phyloP scores from a whole-genome alignment of 1,140 invertebrate species.

The Lamellibrachia luymesi region DNA sequence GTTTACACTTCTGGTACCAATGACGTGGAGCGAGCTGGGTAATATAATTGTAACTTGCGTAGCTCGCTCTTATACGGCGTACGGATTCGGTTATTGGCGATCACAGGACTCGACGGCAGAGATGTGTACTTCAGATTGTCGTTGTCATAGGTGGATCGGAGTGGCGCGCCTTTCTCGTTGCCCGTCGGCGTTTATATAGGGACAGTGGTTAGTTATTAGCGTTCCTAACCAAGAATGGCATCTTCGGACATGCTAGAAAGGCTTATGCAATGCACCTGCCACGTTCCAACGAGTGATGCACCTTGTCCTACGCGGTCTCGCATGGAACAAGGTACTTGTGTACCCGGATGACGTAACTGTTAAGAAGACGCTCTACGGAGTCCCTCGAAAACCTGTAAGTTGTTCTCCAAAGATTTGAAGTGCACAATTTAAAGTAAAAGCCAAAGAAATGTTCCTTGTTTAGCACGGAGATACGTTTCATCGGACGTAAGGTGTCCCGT shows the following conservation, averaged over 20 bases:
- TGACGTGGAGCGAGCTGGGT: too few relatives aligned
- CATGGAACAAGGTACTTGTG: background rate
- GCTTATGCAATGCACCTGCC: slow-evolving; percentile 13
- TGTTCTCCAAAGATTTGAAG: slow-evolving; percentile 47
- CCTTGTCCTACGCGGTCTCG: background rate
- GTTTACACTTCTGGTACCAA: too few relatives aligned
- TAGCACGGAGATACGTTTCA: slow-evolving; percentile 46
- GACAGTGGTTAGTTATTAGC: too few relatives aligned
- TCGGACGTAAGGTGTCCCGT: slow-evolving; percentile 43
- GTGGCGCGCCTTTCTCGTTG: too few relatives aligned
- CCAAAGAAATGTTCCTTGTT: slow-evolving; percentile 45
- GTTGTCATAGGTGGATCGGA: too few relatives aligned
- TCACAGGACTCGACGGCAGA: too few relatives aligned
- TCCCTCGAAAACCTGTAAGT: slow-evolving; percentile 50
- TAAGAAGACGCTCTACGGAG: slow-evolving; percentile 39
- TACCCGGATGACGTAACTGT: slow-evolving; percentile 23
- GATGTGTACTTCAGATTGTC: too few relatives aligned
- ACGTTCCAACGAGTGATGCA: slow-evolving; percentile 20
- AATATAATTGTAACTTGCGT: too few relatives aligned
- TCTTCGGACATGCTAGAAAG: background rate
- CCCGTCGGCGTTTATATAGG: too few relatives aligned
- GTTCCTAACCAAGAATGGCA: background rate
- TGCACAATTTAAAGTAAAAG: slow-evolving; percentile 56
- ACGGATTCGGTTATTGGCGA: too few relatives aligned
- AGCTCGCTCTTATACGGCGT: too few relatives aligned